Evolutionary conservation across 2,797 vertebrate species (phyloP), one percentile per base, ranked within the genome.

Genomic region (Catharus ustulatus): DNA sequence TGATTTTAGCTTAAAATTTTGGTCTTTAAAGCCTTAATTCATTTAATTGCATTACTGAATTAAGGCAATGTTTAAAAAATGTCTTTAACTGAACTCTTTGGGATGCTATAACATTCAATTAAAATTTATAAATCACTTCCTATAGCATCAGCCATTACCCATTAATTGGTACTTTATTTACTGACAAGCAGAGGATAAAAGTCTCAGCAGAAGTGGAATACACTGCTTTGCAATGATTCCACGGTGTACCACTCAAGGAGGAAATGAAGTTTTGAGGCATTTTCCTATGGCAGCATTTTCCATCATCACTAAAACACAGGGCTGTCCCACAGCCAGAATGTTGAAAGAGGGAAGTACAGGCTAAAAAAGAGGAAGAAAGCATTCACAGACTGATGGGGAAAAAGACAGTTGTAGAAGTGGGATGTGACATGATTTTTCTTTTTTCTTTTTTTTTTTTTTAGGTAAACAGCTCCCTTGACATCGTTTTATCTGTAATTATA

Each of bases 21-120:
- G 42, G 45, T 55, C n/a, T 90, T 81, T 78, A 64, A 78, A 55
- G 51, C 23, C 59, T 90, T 72, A 64, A 69, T 84, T 89, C 91
- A 6, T 62, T 90, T 75, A 91, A 92, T 93, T 95, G 40, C 46
- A 45, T 93, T 83, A 59, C 43, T 91, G 82, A 95, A 75, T 54
- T 59, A 87, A 82, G 20, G 64, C 86, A 92, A 90, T 84, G 43
- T 87, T 76, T 43, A 32, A 74, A 80, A 77, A 68, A 51, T 13
- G 5, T 38, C 34, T 57, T 59, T 15, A 84, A 29, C 6, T 73
- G 36, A 61, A 30, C 78, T 93, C 62, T 81, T 22, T 3, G 48
- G 10, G 54, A 78, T 86, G 54, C 36, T 89, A 3, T 69, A 83
- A 48, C 0, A 4, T 89, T 87, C 27, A 74, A 8, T 74, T 72